Base-by-base conservation (phyloP, 1,140 invertebrate species). In the Hermetia illucens region DNA sequence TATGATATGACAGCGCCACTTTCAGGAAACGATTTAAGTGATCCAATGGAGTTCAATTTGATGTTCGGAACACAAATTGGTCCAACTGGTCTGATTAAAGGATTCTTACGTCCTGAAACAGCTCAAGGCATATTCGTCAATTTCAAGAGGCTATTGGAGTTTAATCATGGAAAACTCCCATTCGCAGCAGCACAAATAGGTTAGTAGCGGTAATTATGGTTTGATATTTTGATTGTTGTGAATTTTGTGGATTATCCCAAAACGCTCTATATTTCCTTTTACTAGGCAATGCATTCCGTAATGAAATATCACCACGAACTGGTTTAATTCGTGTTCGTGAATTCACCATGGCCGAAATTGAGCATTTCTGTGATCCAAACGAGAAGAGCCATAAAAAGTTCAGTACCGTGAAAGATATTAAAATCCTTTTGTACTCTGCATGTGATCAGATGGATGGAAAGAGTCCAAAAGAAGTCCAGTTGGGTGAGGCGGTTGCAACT, bases 311-410 rank as follows among this genome's bases (percentile, higher is more conserved):
- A 1, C 96, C 96, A 12, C 69, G 95, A 36, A 95, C 94, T 51
- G 95, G 95, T 1, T 68, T 99, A 8, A 81, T 99, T 13, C 72
- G 95, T 54, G 93, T 98, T 2, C 71, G 85, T 53, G 96, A 99
- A 60, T 99, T 99, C 53, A 98, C 93, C 1, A 97, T 99, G 93
- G 95, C 94, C 33, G 96, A 99, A 70, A 99, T 99, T 48, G 96
- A 99, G 61, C 93, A 99, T 68, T 99, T 99, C 62, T 95, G 94
- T 65, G 92, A 98, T 64, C 88, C 93, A 1, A 61, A 47, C 3
- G 70, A 85, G 42, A 96, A 98, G 53, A 73, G 69, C 42, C 92
- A 98, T 68, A 77, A 82, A 0, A 98, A 97, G 63, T 99, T 99
- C 66, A 67, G 67, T 2, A 65, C 64, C 30, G 68, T 97, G 1